Percentiles rank a stretch among this genome's conserved stretches.
These are phyloP conservation scores for Pachycephus smyrnensis DNA, from an alignment of 2,888 invertebrate species.

Conservation along the genomic window DNA sequence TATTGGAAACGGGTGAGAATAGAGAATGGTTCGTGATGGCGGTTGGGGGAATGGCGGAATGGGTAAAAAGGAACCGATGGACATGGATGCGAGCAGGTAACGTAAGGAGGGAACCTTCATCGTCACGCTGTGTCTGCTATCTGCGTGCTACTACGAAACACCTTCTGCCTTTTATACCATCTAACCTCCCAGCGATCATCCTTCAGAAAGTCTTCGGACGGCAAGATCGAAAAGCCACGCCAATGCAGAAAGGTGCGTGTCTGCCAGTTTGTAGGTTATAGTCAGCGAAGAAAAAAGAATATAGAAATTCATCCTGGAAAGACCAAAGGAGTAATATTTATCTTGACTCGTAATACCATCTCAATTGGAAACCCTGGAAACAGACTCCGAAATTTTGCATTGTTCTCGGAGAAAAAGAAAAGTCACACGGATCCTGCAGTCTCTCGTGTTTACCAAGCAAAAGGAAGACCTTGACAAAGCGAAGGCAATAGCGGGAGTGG, in stretches of 20 bases:
- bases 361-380: background rate
- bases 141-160: constrained; percentile 25
- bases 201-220: background rate
- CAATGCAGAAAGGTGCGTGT: background rate
- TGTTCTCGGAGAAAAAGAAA: background rate
- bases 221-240: background rate
- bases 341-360: background rate
- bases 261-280: background rate
- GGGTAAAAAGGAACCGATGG: background rate
- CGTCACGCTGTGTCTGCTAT: constrained; percentile 56
- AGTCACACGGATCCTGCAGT: background rate
- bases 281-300: background rate
- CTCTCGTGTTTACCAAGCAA: background rate
- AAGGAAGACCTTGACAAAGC: constrained; percentile 45
- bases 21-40: constrained; percentile 6
- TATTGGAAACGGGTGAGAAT: background rate
- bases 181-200: background rate
- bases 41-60: constrained; percentile 17
- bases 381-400: background rate
- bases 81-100: background rate
- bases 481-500: constrained; percentile 39
- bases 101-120: constrained; percentile 41
- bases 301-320: background rate
- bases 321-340: background rate
- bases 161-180: background rate